Base-by-base conservation (phyloP, 92 coral and sea anemone species). In the Phenganax marumi region DNA sequence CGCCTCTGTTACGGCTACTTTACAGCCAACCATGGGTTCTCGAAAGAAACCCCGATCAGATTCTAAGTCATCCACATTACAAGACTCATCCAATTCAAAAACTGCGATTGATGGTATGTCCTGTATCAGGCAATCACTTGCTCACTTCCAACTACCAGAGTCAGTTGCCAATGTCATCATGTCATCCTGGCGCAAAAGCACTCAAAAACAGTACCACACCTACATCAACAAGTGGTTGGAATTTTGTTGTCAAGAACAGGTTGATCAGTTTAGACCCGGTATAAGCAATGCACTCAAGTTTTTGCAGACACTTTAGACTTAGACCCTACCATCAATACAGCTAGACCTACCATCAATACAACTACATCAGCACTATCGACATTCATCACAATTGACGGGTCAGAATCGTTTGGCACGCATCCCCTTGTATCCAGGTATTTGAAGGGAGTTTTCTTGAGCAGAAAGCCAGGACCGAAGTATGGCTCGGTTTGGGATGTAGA, bases 81-180 rank as follows among this genome's bases (percentile, higher is more conserved):
- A 56, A 84, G 68, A 79, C 84, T 24, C 86, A 83, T 62, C 87
- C 85, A 79, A 72, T 72, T 19, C 77, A 53, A 10, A 70, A 84
- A 10, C 83, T 84, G 33, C 23, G 43, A 33, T 26, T 85, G 73
- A 72, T 80, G 68, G 81, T 63, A 76, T 85, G 89, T 70, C 87
- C 86, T 82, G 80, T 87, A 79, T 87, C 87, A 69, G 87, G 90
- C 73, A 77, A 87, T 79, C 21, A 79, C 60, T 87, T 74, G 18
- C 68, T 8, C 76, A 70, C 69, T 24, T 68, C 25, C 66, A 78
- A 10, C 25, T 87, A 75, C 56, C 90, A 75, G 84, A n/a, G 22
- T 76, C 76, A 50, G 81, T 78, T 83, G 53, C 89, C 74, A 7
- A 85, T 33, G 76, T 84, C 10, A 23, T 84, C 82, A 50, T 86